Base-by-base conservation (phyloP, 2,797 vertebrate genomes). In the Chelon labrosus region DNA sequence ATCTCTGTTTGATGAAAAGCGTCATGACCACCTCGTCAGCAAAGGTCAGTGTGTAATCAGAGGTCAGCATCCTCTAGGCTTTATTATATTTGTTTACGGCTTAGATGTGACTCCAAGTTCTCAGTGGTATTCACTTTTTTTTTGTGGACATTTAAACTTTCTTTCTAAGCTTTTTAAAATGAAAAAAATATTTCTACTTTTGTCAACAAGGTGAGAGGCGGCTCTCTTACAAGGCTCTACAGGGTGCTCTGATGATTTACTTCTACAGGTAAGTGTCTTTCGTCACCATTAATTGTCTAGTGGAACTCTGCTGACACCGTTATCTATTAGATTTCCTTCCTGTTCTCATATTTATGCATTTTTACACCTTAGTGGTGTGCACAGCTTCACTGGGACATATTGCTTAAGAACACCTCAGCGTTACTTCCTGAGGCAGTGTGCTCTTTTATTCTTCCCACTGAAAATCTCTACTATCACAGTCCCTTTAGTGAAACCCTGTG, bases 201-300 rank as follows among this genome's bases (percentile, higher is more conserved):
- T 59, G n/a, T 57, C 65, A 27, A 82, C 39, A 83, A 99, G 98
- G 98, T 79, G 98, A 99, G 72, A 95, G 97, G 74, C 86, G 98
- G 46, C 59, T 99, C 22, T 99, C 98, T 4, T 98, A 98, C 84
- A 96, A 96, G 88, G 98, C 97, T 49, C 93, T 99, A 27, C 96
- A 99, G 83, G 98, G 98, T 11, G 97, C 98, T 47, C 88, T 99
- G 85, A 98, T 99, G 97, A 99, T 99, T 82, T 95, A 96, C 85
- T 99, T 99, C 91, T 99, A 98, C 94, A 98, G 98, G 98, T 99
- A 89, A 19, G 70, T 53, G 2, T 44, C 52, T 65, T 37, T 51
- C 1, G 73, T 63, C 17, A 19, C 53, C 57, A 75, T 59, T 61
- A 49, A 61, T 49, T 52, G 19, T 67, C 38, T 9, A n/a, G 52